Conservation (phyloP, 2,797 vertebrate genomes). For the Xerus rutilus region DNA sequence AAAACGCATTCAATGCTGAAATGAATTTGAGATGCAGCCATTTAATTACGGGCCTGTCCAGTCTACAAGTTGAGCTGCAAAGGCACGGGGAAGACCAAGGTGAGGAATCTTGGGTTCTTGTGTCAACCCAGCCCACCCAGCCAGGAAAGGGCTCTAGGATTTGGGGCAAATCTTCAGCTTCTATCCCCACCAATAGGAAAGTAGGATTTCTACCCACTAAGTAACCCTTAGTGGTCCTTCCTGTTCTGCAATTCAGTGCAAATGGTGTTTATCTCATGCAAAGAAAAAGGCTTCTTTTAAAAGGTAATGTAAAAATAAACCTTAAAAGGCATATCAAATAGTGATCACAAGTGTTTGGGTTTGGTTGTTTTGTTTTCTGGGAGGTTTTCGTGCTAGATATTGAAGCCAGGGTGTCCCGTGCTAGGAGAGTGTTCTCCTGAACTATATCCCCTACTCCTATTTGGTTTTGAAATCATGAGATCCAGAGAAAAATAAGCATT, state of each 20-base stretch:
- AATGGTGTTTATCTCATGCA: not conserved
- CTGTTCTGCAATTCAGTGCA: not conserved
- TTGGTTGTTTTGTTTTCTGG: not conserved
- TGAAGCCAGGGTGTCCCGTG: not conserved
- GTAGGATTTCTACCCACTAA: not conserved
- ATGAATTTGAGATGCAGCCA: not conserved
- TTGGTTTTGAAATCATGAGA: not conserved
- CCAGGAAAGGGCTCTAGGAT: not conserved
- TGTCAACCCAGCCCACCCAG: not conserved
- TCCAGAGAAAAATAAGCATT: constrained; percentile 4
- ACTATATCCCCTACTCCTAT: not conserved
- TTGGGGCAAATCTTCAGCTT: not conserved
- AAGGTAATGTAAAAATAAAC: not conserved
- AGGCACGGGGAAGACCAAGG: not conserved
- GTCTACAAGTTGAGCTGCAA: not conserved
- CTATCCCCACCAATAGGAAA: not conserved
- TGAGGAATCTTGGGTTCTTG: not conserved
- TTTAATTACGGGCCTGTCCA: not conserved
- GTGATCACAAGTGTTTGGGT: not conserved
- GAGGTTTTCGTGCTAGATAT: not conserved
- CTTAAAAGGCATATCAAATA: not conserved
- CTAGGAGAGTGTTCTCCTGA: not conserved
- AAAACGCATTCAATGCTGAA: not conserved
- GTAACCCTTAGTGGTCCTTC: no score
- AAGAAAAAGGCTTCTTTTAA: constrained; percentile 6